These are phyloP conservation scores for Thamnophis sirtalis DNA, from an alignment of 2,113 vertebrate genomes.

Conservation along the genomic window DNA sequence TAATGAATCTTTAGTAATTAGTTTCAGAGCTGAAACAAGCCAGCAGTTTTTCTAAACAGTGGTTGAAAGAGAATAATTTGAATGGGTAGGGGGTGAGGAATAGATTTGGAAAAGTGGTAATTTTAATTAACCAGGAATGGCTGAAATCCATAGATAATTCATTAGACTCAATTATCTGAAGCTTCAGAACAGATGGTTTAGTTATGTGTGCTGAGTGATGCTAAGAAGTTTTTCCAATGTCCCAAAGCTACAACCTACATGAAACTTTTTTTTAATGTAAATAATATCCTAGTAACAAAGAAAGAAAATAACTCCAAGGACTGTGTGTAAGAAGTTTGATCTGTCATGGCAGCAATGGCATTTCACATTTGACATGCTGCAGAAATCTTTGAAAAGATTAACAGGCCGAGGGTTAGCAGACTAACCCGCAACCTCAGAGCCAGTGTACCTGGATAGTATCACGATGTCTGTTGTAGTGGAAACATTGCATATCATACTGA, in stretches of 20 bases:
- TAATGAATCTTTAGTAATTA: not conserved
- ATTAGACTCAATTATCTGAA: constrained; percentile 21
- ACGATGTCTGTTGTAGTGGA: not conserved
- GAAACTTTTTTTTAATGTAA: constrained; percentile 27
- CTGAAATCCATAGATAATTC: constrained; percentile 36
- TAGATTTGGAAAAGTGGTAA: not conserved
- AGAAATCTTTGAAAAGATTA: constrained; percentile 18
- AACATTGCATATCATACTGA: not conserved
- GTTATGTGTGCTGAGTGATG: constrained; percentile 29
- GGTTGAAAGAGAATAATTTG: constrained; percentile 23
- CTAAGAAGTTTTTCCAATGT: constrained; percentile 21
- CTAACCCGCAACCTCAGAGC: not conserved
- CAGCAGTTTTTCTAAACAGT: constrained; percentile 5
- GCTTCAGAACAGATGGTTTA: constrained; percentile 28
- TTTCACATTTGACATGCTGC: constrained; percentile 15
- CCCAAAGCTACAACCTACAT: constrained; percentile 20
- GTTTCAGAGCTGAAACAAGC: constrained; percentile 4
- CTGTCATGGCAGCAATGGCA: not conserved
- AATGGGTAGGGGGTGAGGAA: not conserved
- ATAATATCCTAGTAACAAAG: constrained; percentile 22
- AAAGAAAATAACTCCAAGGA: not conserved
- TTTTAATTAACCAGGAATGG: constrained; percentile 37
- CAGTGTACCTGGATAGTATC: constrained; percentile 17
- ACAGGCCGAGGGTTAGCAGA: not conserved
- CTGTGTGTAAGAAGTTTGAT: constrained; percentile 6